Percentiles rank a stretch among this genome's conserved stretches.
These are phyloP conservation scores for Dolichallabes microphthalmus DNA, from an alignment of 2,113 vertebrate species.

Conservation along the genomic window DNA sequence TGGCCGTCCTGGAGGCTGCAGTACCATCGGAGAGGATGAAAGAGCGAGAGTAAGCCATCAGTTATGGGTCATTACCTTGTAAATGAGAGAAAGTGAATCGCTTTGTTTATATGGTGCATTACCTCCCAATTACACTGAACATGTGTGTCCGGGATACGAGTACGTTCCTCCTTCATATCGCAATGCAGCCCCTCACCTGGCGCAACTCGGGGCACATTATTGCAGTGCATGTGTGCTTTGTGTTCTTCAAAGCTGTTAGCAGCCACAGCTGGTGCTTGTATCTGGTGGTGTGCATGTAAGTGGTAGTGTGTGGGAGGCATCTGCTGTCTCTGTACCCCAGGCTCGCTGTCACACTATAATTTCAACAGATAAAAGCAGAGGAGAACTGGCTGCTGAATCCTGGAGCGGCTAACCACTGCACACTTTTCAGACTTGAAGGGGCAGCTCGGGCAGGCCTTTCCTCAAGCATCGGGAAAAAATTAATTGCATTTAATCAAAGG, in stretches of 20 bases:
- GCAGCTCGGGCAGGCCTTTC: constrained; percentile 8
- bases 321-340: constrained; percentile 13
- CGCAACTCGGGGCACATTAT: neutral
- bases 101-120: constrained; percentile 54
- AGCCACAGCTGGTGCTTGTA: constrained; percentile 17
- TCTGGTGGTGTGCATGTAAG: constrained; percentile 12
- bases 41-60: constrained; percentile 43
- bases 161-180: neutral
- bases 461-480: neutral
- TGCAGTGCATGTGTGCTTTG: constrained; percentile 3
- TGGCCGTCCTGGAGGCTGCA: constrained; percentile 38
- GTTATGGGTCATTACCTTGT: constrained; percentile 51
- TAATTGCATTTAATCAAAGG: constrained; percentile 51
- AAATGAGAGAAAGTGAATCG: constrained; percentile 51
- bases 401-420: constrained; percentile 13
- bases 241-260: constrained; percentile 29
- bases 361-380: constrained; percentile 40
- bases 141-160: neutral
- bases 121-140: constrained; percentile 50
- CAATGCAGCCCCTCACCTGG: constrained; percentile 10
- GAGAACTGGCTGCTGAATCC: constrained; percentile 11
- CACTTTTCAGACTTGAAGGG: constrained; percentile 14
- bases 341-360: constrained; percentile 47
- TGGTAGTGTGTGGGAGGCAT: constrained; percentile 42
- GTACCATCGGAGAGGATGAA: constrained; percentile 32